Base-by-base conservation (phyloP, 2,113 vertebrate species). In the Psilopogon haemacephalus region DNA sequence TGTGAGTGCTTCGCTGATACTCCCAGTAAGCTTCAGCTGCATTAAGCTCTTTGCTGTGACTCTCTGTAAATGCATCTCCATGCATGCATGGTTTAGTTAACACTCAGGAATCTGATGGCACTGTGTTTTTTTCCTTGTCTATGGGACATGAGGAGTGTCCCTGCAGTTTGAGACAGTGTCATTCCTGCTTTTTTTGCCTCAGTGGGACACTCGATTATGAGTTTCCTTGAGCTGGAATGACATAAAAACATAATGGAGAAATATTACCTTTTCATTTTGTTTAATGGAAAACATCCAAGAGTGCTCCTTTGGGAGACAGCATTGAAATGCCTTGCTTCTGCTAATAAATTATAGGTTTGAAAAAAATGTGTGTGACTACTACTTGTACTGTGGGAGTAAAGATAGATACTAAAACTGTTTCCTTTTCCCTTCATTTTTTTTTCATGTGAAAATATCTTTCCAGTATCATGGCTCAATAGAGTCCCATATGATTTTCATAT, bases 211-310 rank as follows among this genome's bases (percentile, higher is more conserved):
- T 32, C 15, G 44, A 38, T 65, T 84, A 75, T 63, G 37, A 89
- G 37, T 58, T 87, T 85, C 15, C 71, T 82, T 46, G 46, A 90
- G 38, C 12, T 89, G 63, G 28, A 78, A 79, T 68, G 55, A 68
- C 69, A 80, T 24, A 68, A 71, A 87, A 88, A 67, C 63, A 63
- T 83, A 70, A 84, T 94, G 69, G 9, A 89, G 50, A 91, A 84
- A 89, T 89, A 93, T 12, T 67, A 73, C 32, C 9, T 72, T 84
- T 89, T 78, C 13, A 37, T 76, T 87, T 90, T 85, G 23, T 59
- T 82, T 55, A 82, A 82, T 84, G 50, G 80, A 90, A 92, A 83
- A 59, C n/a, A 85, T 87, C 19, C 20, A 59, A 6, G 81, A 54
- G 1, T 27, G 4, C 50, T 89, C 80, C 56, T 85, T 37, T 84